Evolutionary conservation across 1,140 invertebrate species (phyloP), one percentile per base, ranked within the genome.

Genomic region (Thaumetopoea pityocampa): DNA sequence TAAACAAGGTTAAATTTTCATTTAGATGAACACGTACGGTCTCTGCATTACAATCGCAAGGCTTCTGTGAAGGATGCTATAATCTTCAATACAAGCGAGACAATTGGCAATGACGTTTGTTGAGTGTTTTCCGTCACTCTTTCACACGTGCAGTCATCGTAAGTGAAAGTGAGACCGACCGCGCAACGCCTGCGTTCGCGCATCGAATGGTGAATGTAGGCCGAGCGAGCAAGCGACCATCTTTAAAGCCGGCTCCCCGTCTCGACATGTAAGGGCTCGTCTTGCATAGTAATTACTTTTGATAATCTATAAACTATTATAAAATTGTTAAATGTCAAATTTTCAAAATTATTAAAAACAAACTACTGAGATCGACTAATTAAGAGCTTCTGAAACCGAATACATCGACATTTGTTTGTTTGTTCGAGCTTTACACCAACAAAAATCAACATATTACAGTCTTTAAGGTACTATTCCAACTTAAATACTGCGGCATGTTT

Each of bases 201-300:
- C 67, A 67, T 67, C 74, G 71, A 64, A 76, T 64, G 63, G 77
- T 76, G 67, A 83, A 81, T 81, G 79, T 83, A 81, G 74, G 79
- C 71, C 74, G 74, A 51, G 56, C 60, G 50, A n/a, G n/a, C n/a
- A n/a, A n/a, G n/a, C 67, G 67, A 78, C 74, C 73, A 78, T 79
- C 70, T 76, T 71, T 68, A 59, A 69, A 78, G 57, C 77, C 68
- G 67, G 55, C 66, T 66, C 58, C 53, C 65, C 52, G 68, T 73
- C 70, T 77, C 61, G 49, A 33, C 45, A 36, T 43, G 48, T 79
- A 78, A 81, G 60, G 58, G 50, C 50, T 57, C 42, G 67, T 76
- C 43, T 50, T 61, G 36, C 41, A 54, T 71, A 44, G 38, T 42
- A n/a, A n/a, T n/a, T n/a, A n/a, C n/a, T n/a, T n/a, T n/a, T n/a